Evolutionary conservation across 1,140 invertebrate genomes (phyloP), one percentile per base, ranked within the genome.

Genomic region (Drosophila rhopaloa): DNA sequence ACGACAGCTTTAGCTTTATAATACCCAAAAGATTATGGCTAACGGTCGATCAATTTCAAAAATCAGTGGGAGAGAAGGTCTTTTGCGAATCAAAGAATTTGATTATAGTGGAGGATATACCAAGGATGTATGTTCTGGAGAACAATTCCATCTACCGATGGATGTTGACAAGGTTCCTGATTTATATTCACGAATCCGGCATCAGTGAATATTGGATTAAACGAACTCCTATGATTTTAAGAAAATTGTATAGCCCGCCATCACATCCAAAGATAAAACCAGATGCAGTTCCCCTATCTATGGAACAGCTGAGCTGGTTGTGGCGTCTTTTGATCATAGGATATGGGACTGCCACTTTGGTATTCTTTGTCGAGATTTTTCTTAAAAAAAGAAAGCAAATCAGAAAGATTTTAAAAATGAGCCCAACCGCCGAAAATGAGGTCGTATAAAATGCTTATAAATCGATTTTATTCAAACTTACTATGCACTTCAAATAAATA

Each of bases 141-240:
- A 19, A 14, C 0, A 63, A 79, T 27, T 80, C 76, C 0, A 11
- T 79, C 1, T 63, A 35, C 9, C 40, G 32, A 8, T 6, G 44
- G 14, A 10, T 56, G 3, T 9, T 80, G 0, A 8, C 44, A 1
- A 24, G 53, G 4, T 80, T 47, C 10, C 4, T 60, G 0, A 13
- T 11, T 9, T n/a, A 10, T 10, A 16, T 48, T 1, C 8, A 41
- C 0, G 53, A 46, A n/a, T 19, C 40, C 5, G 77, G 76, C 0
- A 3, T 80, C 0, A 0, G 40, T 0, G 1, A 35, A 0, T n/a
- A 60, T 4, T 80, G 77, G 70, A 6, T 5, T 11, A 0, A 2
- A 0, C 0, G 0, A 0, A 3, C 4, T 27, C 10, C 4, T 14
- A 4, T 0, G 0, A 1, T 14, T 11, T 5, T 40, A 2, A 3